Evolutionary conservation across 92 coral and sea anemone species (phyloP).

Genomic region (Epizoanthus illoricatus): DNA sequence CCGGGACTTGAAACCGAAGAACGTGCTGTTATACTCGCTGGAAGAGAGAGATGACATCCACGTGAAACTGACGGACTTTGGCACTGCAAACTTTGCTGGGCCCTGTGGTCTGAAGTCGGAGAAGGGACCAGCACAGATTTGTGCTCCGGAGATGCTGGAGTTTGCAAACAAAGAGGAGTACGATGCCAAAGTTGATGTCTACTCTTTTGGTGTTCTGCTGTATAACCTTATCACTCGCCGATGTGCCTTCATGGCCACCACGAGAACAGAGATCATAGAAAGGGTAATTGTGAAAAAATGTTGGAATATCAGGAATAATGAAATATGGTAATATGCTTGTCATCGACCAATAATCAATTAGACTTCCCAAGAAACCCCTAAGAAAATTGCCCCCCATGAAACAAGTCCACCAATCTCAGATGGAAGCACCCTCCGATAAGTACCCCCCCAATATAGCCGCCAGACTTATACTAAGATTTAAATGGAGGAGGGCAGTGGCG

Average conservation of each 20-base stretch:
- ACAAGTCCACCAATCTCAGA: too few relatives aligned
- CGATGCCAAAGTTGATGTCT: slow-evolving; percentile 61
- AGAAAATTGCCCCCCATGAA: too few relatives aligned
- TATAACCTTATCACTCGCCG: slow-evolving; percentile 59
- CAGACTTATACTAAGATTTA: too few relatives aligned
- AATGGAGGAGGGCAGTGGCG: too few relatives aligned
- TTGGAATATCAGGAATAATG: too few relatives aligned
- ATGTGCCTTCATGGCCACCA: slow-evolving; percentile 44
- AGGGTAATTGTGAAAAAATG: background rate
- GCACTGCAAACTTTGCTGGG: slow-evolving; percentile 67
- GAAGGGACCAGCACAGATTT: slow-evolving; percentile 52
- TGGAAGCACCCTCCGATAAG: too few relatives aligned
- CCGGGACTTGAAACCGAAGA: slow-evolving; percentile 71
- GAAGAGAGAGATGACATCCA: slow-evolving; percentile 54
- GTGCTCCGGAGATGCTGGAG: slow-evolving; percentile 77
- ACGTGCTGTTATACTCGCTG: slow-evolving; percentile 61
- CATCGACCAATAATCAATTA: too few relatives aligned
- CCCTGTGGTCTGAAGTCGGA: slow-evolving; percentile 56
- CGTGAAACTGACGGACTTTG: slow-evolving; percentile 72
- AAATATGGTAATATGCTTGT: too few relatives aligned
- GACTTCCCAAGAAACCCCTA: too few relatives aligned
- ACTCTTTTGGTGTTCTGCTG: slow-evolving; percentile 65
- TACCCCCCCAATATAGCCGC: too few relatives aligned
- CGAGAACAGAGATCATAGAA: background rate
- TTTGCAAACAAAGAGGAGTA: slow-evolving; percentile 58